These are phyloP conservation scores for Drosophila maculinotata DNA, from an alignment of 2,888 invertebrate genomes.

Conservation along the genomic window DNA sequence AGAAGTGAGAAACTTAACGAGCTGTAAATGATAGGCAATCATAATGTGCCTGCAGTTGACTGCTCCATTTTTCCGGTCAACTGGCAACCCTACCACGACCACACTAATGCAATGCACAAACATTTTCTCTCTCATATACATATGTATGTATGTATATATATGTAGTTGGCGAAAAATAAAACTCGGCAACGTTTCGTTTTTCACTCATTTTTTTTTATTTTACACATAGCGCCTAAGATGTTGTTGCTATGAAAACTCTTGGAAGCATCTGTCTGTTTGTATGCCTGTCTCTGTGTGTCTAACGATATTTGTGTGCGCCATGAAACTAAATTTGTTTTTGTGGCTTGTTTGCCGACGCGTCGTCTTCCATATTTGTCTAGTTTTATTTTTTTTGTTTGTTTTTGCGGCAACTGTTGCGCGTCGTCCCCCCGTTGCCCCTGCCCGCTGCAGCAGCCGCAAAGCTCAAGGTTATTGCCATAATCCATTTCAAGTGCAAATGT, in stretches of 20 bases:
- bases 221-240: slow-evolving; percentile 50
- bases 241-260: slow-evolving; percentile 48
- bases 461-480: slow-evolving; percentile 82
- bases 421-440: slow-evolving; percentile 32
- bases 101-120: slow-evolving; percentile 1
- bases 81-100: slow-evolving; percentile 19
- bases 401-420: slow-evolving; percentile 72
- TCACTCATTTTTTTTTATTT: slow-evolving; percentile 29
- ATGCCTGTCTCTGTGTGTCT: slow-evolving; percentile 12
- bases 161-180: slow-evolving; percentile 13
- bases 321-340: slow-evolving; percentile 63
- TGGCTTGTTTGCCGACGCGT: slow-evolving; percentile 63
- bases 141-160: background rate
- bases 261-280: slow-evolving; percentile 47
- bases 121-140: background rate
- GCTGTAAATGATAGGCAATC: slow-evolving; percentile 64
- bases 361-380: slow-evolving; percentile 68
- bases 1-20: slow-evolving; percentile 31
- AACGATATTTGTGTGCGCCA: slow-evolving; percentile 32
- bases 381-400: slow-evolving; percentile 48
- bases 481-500: slow-evolving; percentile 80
- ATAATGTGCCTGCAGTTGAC: slow-evolving; percentile 43
- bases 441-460: slow-evolving; percentile 60
- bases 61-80: slow-evolving; percentile 66
- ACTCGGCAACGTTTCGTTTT: slow-evolving; percentile 27